Percentiles rank a stretch among this genome's conserved stretches.
Conservation (phyloP, 2,888 invertebrate genomes). For the Agrotis clavis region DNA sequence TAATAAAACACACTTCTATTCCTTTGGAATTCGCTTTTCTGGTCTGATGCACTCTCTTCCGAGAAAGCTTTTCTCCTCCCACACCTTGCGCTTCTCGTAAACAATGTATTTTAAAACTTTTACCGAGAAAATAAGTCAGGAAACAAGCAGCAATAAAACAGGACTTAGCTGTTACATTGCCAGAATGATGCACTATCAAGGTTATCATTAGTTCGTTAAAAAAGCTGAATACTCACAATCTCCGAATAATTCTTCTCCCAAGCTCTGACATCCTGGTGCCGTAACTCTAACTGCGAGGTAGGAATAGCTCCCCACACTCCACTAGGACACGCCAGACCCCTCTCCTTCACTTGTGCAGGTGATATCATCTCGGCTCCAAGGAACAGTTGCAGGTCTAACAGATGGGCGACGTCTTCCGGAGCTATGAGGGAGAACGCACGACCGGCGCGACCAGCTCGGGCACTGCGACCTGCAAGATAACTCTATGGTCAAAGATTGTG, state of each 20-base stretch:
- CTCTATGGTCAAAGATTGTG: neutral
- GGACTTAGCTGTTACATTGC: no score
- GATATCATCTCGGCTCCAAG: conserved; percentile 93
- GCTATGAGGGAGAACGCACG: conserved; percentile 97
- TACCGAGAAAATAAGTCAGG: no score
- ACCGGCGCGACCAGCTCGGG: conserved; percentile 98
- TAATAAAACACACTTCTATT: no score
- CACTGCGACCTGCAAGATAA: conserved; percentile 94
- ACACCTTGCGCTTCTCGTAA: no score
- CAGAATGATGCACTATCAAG: no score
- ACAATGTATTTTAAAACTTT: no score
- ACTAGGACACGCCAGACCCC: conserved; percentile 85
- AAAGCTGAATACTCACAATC: conserved; percentile 91
- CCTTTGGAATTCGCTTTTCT: no score
- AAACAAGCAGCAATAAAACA: no score
- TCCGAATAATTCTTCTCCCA: conserved; percentile 95
- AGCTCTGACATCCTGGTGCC: conserved; percentile 94
- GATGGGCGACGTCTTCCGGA: conserved; percentile 97
- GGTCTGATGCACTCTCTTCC: no score
- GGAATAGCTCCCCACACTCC: conserved; percentile 96
- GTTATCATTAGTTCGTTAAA: no score
- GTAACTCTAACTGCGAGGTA: conserved; percentile 95
- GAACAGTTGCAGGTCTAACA: conserved; percentile 98
- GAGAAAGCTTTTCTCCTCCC: no score
- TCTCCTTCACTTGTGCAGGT: conserved; percentile 74